Conservation (phyloP, 1,140 invertebrate species). For the Drosophila teissieri region DNA sequence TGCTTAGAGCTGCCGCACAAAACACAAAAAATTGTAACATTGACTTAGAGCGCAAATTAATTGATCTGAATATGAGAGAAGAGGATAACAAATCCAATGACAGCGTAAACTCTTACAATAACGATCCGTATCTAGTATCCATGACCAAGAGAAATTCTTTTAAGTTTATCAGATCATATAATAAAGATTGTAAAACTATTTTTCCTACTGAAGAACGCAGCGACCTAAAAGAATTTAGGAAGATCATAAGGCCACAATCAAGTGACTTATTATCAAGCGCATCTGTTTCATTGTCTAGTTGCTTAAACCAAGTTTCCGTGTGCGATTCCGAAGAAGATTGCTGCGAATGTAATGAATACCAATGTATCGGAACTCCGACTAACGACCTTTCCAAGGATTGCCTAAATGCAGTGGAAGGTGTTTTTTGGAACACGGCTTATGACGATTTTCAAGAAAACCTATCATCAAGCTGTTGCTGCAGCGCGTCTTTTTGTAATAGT, state of each 20-base stretch:
- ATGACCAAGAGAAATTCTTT: constrained; percentile 42
- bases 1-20: not conserved
- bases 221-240: not conserved
- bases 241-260: not conserved
- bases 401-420: constrained; percentile 61
- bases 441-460: constrained; percentile 36
- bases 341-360: constrained; percentile 26
- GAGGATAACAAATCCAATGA: not conserved
- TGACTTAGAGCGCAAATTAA: not conserved
- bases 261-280: constrained; percentile 23
- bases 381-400: constrained; percentile 18
- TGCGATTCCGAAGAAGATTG: constrained; percentile 59
- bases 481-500: constrained; percentile 69
- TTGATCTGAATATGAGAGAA: not conserved
- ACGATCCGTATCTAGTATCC: not conserved
- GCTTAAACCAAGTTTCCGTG: constrained; percentile 45
- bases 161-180: constrained; percentile 19
- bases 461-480: constrained; percentile 59
- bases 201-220: constrained; percentile 30
- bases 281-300: constrained; percentile 52
- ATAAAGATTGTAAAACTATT: constrained; percentile 37
- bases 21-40: not conserved
- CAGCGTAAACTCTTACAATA: not conserved
- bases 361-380: not conserved
- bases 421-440: constrained; percentile 83